Evolutionary conservation across 92 coral and sea anemone genomes (phyloP).

Genomic region (Heteractis magnifica): DNA sequence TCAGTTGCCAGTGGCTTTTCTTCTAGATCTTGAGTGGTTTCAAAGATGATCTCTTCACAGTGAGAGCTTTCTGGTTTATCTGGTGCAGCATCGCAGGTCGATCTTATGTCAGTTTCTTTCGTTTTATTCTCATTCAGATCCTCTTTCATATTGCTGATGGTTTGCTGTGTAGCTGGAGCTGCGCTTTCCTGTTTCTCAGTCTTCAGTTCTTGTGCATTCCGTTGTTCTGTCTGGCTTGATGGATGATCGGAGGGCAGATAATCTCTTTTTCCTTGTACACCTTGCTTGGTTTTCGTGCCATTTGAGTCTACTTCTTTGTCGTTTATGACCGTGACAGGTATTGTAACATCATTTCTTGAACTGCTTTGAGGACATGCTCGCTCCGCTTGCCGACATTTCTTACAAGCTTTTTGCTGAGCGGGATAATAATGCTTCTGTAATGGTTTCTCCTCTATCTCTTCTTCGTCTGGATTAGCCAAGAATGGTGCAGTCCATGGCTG

Average conservation of each 20-base stretch:
- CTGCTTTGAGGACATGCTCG: neutral
- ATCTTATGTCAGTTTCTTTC: no score
- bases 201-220: neutral
- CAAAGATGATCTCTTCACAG: neutral
- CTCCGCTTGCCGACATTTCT: neutral
- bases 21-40: neutral
- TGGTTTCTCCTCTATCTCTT: neutral
- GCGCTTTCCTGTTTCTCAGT: neutral
- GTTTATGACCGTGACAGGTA: neutral
- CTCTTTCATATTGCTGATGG: neutral
- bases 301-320: neutral
- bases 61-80: no score
- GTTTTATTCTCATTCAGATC: no score
- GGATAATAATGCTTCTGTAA: neutral
- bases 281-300: neutral
- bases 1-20: neutral
- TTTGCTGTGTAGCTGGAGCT: neutral
- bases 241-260: neutral
- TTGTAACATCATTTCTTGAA: neutral
- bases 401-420: neutral
- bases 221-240: neutral
- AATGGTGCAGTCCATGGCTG: slow-evolving; percentile 11
- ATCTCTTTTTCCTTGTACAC: neutral
- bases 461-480: slow-evolving; percentile 2
- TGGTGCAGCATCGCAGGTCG: no score